Base-by-base conservation (phyloP, 2,888 invertebrate species). In the Cybosia mesomella region DNA sequence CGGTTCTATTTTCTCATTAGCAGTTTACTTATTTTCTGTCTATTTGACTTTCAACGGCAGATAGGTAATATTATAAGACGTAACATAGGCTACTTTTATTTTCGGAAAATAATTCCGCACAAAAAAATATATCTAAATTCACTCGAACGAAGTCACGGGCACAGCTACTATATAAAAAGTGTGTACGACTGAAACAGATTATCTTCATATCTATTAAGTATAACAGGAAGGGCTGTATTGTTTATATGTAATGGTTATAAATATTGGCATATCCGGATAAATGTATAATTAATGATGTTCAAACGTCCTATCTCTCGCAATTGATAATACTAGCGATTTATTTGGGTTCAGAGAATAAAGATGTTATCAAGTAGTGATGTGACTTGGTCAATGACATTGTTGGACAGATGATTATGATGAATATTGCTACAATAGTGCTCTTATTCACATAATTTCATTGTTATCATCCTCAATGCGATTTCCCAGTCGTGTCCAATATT, bases 281-380 rank as follows among this genome's bases (percentile, higher is more conserved):
- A 58, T 36, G 13, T n/a, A 49, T 49, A 49, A 49, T 18, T 18
- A 49, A 49, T 49, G n/a, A n/a, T 9, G n/a, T 49, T n/a, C n/a
- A n/a, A 49, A 49, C 43, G 43, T 18, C n/a, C 8, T n/a, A 49
- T 49, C 49, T 18, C 49, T 49, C 9, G 49, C n/a, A n/a, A 49
- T 49, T n/a, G 49, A 49, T 49, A 49, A 49, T 49, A 49, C 8
- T 49, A n/a, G n/a, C 8, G 18, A 49, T 49, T n/a, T n/a, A 49
- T 49, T 49, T 49, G n/a, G 49, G 49, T 49, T 49, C n/a, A 49
- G n/a, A 49, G n/a, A 49, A 49, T n/a, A n/a, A 9, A n/a, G 49
- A 49, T 43, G 18, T 43, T 15, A 18, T 43, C 18, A 13, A 15
- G 4, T 13, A 39, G 3, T 39, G 18, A 5, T 5, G 43, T 43